Percentiles rank a stretch among this genome's conserved stretches.
These are phyloP conservation scores for Sebastes dallii DNA, from an alignment of 2,797 vertebrate genomes.

Conservation along the genomic window DNA sequence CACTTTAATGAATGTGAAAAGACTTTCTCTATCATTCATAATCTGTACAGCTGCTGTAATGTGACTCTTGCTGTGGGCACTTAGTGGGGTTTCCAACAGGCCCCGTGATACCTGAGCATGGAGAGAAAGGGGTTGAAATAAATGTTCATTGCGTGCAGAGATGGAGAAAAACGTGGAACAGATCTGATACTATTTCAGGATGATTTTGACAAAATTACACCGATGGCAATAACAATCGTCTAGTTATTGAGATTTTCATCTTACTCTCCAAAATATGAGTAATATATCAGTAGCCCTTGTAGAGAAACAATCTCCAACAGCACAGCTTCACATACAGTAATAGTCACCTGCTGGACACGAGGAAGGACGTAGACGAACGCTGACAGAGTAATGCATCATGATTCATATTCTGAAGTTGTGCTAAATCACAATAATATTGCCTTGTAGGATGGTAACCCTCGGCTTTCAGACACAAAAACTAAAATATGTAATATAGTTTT, in stretches of 20 bases:
- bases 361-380: neutral
- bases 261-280: constrained; percentile 4
- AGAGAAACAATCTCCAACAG: constrained; percentile 3
- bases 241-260: constrained; percentile 12
- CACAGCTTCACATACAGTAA: neutral
- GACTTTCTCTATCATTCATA: constrained; percentile 80
- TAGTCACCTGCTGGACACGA: constrained; percentile 5
- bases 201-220: constrained; percentile 9
- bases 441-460: neutral
- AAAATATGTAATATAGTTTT: neutral
- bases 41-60: constrained; percentile 78
- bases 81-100: constrained; percentile 66
- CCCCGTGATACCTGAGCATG: constrained; percentile 53
- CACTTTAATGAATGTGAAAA: constrained; percentile 81
- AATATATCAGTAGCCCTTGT: neutral
- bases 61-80: constrained; percentile 71
- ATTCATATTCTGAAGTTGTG: neutral
- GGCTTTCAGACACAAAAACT: neutral
- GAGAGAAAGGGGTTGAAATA: constrained; percentile 27
- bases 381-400: constrained; percentile 3
- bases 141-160: constrained; percentile 39
- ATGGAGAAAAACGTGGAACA: constrained; percentile 28
- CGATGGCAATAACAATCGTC: neutral
- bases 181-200: constrained; percentile 15
- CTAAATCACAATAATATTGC: neutral